These are phyloP conservation scores for Chelon labrosus DNA, from an alignment of 2,797 vertebrate genomes.

Conservation along the genomic window DNA sequence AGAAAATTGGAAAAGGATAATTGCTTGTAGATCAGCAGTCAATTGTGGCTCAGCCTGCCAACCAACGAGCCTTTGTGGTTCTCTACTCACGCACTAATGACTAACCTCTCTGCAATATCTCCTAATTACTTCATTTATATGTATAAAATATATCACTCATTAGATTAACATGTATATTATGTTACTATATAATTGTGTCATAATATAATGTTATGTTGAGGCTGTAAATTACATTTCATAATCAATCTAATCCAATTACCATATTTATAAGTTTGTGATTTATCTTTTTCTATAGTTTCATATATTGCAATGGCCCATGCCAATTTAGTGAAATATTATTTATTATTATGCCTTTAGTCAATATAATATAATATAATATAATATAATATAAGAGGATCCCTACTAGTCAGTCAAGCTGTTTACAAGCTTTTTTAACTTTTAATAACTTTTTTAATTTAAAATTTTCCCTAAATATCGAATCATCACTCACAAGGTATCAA, in stretches of 20 bases:
- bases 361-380: slow-evolving; percentile 27
- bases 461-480: not conserved
- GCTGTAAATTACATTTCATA: slow-evolving; percentile 40
- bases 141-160: slow-evolving; percentile 66
- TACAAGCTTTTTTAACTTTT: no score
- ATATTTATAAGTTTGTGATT: slow-evolving; percentile 52
- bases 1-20: slow-evolving; percentile 74
- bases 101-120: slow-evolving; percentile 37
- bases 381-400: slow-evolving; percentile 8
- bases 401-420: no score
- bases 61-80: slow-evolving; percentile 49
- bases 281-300: slow-evolving; percentile 35
- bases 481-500: not conserved
- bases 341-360: not conserved
- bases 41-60: slow-evolving; percentile 52
- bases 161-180: slow-evolving; percentile 65
- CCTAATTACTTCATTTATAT: slow-evolving; percentile 73
- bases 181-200: slow-evolving; percentile 63
- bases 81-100: slow-evolving; percentile 56
- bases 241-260: slow-evolving; percentile 49
- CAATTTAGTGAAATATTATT: not conserved
- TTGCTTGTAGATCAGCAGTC: slow-evolving; percentile 65
- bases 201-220: slow-evolving; percentile 49
- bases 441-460: not conserved
- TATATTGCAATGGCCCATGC: slow-evolving; percentile 16